Base-by-base conservation (phyloP, 2,797 vertebrate species). In the Moxostoma hubbsi region DNA sequence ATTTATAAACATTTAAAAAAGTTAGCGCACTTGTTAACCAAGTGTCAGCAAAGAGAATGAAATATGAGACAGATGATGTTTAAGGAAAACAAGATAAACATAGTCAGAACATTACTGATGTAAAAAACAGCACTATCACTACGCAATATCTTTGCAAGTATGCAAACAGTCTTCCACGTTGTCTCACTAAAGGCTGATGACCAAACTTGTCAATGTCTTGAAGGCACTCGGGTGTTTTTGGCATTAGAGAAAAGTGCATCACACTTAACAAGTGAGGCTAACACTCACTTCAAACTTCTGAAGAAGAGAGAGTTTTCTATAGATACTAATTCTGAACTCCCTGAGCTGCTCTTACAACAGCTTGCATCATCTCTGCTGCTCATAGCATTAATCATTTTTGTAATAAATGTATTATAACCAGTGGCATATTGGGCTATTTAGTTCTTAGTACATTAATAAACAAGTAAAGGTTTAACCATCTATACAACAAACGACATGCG, bases 381-480 rank as follows among this genome's bases (percentile, higher is more conserved):
- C 53, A 75, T 36, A 13, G 46, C 24, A 45, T 70, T 83, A 78
- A 57, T 81, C 85, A 83, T 81, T 84, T 79, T 84, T 84, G 79
- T 80, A 77, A 84, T 70, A 83, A 82, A 85, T 84, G 51, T 82
- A 61, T 80, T 70, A 69, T 75, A 67, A 82, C 55, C 78, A 62
- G 62, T 16, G 24, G 46, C 68, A 73, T 83, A 83, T 78, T 72
- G 75, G 70, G 74, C 77, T 75, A 68, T 75, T 54, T 67, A 82
- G 78, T 50, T 51, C 69, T 74, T 57, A 63, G 73, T 68, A 77
- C 5, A 61, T 71, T 70, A 82, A 85, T 85, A 84, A 75, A 84
- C 84, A 81, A 10, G 12, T 49, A 81, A 80, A 87, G 61, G 70
- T 65, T 68, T 72, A 68, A 16, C 61, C 55, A 73, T 81, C 68